Conservation (phyloP, 2,113 vertebrate species). For the Sapayoa aenigma region DNA sequence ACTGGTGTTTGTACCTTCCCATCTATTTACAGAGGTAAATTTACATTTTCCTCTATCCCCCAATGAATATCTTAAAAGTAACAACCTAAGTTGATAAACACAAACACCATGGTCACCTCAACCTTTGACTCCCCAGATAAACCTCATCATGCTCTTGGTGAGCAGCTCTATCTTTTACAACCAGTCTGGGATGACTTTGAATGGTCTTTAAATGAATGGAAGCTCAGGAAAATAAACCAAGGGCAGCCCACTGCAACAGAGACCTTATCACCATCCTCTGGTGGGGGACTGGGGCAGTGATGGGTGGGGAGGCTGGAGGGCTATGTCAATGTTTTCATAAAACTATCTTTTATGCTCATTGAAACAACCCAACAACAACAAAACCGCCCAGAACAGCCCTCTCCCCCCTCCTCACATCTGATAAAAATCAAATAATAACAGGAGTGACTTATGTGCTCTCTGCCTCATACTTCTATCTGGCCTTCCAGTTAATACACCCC, state of each 20-base stretch:
- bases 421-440: constrained; percentile 58
- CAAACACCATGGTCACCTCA: neutral
- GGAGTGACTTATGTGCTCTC: constrained; percentile 41
- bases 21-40: neutral
- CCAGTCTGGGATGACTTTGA: neutral
- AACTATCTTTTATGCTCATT: neutral
- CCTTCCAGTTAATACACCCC: constrained; percentile 41
- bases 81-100: neutral
- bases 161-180: neutral
- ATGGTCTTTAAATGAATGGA: neutral
- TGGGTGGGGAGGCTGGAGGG: neutral
- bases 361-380: neutral
- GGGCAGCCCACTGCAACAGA: neutral
- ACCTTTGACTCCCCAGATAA: neutral
- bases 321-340: neutral
- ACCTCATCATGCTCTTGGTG: neutral
- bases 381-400: neutral
- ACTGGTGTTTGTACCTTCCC: neutral
- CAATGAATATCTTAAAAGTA: neutral
- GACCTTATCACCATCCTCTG: neutral
- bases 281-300: neutral
- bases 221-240: neutral
- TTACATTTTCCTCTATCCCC: neutral
- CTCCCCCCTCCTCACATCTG: neutral
- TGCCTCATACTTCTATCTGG: constrained; percentile 25